Conservation (phyloP, 2,113 vertebrate species). For the Paralichthys olivaceus region DNA sequence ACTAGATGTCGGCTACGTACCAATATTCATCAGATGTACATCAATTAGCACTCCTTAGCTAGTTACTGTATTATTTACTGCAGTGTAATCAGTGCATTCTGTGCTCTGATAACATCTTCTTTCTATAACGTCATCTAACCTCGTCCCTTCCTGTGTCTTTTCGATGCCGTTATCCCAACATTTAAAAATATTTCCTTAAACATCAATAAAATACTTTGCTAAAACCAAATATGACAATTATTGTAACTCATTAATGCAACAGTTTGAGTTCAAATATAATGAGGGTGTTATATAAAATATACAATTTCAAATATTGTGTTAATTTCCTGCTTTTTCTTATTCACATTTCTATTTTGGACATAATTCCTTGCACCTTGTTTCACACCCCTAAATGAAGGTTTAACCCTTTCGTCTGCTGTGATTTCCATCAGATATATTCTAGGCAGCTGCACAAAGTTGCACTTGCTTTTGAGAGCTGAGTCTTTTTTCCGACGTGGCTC, state of each 20-base stretch:
- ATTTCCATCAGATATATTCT: background rate
- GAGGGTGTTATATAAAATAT: no score
- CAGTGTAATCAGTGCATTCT: background rate
- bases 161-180: no score
- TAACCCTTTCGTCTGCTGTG: background rate
- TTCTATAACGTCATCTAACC: background rate
- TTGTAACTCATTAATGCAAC: background rate
- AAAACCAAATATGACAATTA: no score
- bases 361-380: no score
- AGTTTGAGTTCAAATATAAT: background rate
- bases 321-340: background rate
- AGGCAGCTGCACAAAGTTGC: background rate
- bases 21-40: background rate
- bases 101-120: background rate
- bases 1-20: background rate
- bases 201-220: background rate
- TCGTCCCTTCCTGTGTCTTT: background rate
- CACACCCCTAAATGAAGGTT: background rate
- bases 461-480: conserved; percentile 7
- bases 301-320: no score
- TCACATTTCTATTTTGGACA: no score
- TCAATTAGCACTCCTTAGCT: background rate
- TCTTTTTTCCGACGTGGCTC: background rate
- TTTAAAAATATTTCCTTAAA: background rate
- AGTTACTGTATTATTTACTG: background rate